A percentile compares a stretch with the other conserved stretches of the same genome.
phyloP scores from a whole-genome alignment of 2,888 invertebrate genomes.

The Ophraella communa region DNA sequence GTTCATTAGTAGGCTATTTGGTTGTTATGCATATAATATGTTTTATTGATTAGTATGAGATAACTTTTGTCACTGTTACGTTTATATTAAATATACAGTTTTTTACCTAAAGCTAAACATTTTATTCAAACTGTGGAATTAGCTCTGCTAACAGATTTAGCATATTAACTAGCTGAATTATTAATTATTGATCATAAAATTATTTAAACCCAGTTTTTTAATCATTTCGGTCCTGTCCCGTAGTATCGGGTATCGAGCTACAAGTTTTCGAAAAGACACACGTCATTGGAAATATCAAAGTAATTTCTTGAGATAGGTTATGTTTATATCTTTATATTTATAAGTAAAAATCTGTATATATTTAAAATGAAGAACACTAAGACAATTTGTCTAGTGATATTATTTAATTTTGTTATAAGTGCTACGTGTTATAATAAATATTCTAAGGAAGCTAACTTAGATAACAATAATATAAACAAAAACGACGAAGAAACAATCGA shows the following conservation, averaged over 20 bases:
- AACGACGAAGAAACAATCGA: conserved; percentile 41
- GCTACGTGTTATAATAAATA: conserved; percentile 66
- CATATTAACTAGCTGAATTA: too few relatives aligned
- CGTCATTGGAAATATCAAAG: background rate
- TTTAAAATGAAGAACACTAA: conserved; percentile 8
- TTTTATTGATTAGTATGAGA: too few relatives aligned
- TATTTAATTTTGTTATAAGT: conserved; percentile 13
- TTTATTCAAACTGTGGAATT: too few relatives aligned
- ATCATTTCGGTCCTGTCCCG: background rate
- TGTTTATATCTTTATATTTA: background rate
- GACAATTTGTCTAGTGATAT: background rate
- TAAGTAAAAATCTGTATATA: background rate
- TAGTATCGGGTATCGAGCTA: too few relatives aligned
- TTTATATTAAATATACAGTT: too few relatives aligned
- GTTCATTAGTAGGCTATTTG: too few relatives aligned
- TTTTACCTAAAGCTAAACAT: too few relatives aligned
- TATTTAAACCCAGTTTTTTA: too few relatives aligned
- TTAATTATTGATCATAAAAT: too few relatives aligned
- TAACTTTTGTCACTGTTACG: too few relatives aligned
- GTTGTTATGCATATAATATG: too few relatives aligned
- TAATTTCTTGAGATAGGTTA: background rate
- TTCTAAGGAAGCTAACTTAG: conserved; percentile 63
- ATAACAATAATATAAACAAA: conserved; percentile 59
- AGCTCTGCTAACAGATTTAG: too few relatives aligned
- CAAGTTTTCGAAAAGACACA: background rate